Base-by-base conservation (phyloP, 2,888 invertebrate species). In the Galeruca laticollis region DNA sequence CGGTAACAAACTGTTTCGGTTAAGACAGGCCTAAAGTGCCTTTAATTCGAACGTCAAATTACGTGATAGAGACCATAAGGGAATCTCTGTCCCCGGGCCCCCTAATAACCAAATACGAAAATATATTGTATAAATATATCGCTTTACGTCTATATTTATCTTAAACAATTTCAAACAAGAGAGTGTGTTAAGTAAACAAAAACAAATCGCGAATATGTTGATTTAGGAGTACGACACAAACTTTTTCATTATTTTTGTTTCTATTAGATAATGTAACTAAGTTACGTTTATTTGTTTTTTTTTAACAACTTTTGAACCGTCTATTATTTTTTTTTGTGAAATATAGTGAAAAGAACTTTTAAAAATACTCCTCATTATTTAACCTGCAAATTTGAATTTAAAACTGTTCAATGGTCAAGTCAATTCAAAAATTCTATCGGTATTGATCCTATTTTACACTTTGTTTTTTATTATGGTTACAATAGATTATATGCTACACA, bases 1-100 rank as follows among this genome's bases (percentile, higher is more conserved):
- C 80, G 81, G 82, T 81, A 82, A 82, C 80, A 82, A 82, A 82
- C 82, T 69, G 67, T 49, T 52, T 64, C 56, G 33, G 11, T 56
- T 35, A 43, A 21, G 57, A 54, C 56, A 57, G 11, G 57, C 35
- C 57, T 49, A 65, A 68, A 74, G 69, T 63, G 70, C 68, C 52
- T 61, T 20, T 43, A 62, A 52, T 56, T 62, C 67, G 56, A 70
- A 70, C 66, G 69, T 70, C 71, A 68, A 71, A 54, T 60, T 26
- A 9, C 21, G 18, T 20, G 61, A 65, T n/a, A 59, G 35, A 59
- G 62, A 51, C 70, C 68, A 68, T 68, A 71, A 57, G 56, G 56
- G 31, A 57, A 3, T 49, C 59, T 37, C 59, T 52, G 35, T 37
- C 62, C 26, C 20, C 13, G 69, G 40, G 13, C 60, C 70, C 69